These are phyloP conservation scores for Fissipunctia ypsillon DNA, from an alignment of 2,888 invertebrate genomes.

Conservation along the genomic window DNA sequence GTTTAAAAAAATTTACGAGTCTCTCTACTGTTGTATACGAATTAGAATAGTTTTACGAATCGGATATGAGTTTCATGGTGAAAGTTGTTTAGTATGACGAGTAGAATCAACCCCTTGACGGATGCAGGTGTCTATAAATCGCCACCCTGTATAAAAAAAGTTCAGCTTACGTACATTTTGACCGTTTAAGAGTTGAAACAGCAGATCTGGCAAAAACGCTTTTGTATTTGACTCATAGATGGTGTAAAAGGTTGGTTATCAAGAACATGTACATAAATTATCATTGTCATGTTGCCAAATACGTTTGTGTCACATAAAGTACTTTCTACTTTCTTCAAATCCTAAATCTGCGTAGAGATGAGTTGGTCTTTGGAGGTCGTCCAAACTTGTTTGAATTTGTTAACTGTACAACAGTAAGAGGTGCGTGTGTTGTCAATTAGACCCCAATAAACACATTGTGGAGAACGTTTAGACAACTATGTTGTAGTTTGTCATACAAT, in stretches of 20 bases:
- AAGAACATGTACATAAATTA: too few relatives aligned
- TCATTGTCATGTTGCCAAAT: neutral
- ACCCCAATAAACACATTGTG: conserved; percentile 41
- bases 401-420: conserved; percentile 38
- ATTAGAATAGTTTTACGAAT: too few relatives aligned
- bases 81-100: too few relatives aligned
- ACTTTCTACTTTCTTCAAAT: conserved; percentile 8
- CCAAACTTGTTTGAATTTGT: conserved; percentile 31
- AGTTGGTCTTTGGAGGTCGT: conserved; percentile 18
- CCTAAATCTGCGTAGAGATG: conserved; percentile 14
- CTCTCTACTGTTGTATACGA: too few relatives aligned
- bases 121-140: too few relatives aligned
- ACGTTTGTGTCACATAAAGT: neutral
- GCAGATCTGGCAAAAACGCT: neutral
- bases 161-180: too few relatives aligned
- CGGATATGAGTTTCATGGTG: too few relatives aligned
- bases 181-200: too few relatives aligned
- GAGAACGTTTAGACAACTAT: conserved; percentile 42
- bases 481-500: conserved; percentile 34
- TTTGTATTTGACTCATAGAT: neutral
- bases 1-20: too few relatives aligned
- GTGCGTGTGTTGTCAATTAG: conserved; percentile 56
- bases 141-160: too few relatives aligned
- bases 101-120: too few relatives aligned
- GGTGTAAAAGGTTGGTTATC: too few relatives aligned